Evolutionary conservation across 2,113 vertebrate species (phyloP), one percentile per base, ranked within the genome.

Genomic region (Gallinago jamesoni): DNA sequence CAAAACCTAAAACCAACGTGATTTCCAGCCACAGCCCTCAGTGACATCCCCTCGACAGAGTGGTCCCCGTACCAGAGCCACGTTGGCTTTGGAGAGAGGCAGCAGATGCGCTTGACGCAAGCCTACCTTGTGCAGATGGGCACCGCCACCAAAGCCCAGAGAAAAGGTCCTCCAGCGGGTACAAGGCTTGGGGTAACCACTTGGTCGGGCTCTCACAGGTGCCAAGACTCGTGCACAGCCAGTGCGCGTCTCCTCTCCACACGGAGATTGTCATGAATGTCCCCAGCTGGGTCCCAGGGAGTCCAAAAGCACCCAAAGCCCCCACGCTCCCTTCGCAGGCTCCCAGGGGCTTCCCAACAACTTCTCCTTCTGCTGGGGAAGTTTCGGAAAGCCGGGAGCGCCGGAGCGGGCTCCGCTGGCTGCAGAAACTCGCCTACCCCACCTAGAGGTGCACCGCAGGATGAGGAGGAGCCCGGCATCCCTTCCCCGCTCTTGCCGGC

Each of bases 391-490:
- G 92, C 85, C n/a, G 41, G 39, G 76, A 68, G 81, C 45, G 47
- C 28, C 16, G 17, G 59, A 35, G 30, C 48, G 85, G 73, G 83
- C 84, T 94, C 80, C 50, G 18, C 77, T 76, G 35, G 81, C 66
- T 63, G 84, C 19, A 23, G 47, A 95, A 95, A 97, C 97, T 98
- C 97, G 60, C 96, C 95, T 87, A 66, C 97, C 88, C 98, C 98
- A 97, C 75, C 98, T 98, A 98, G 97, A 97, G 98, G 98, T 88
- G 75, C 82, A 31, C 72, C 18, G 85, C n/a, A 33, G 96, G 50
- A 94, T 62, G 69, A 92, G 78, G 87, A 78, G 66, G 80, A 41
- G 68, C 68, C 12, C 48, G 14, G 6, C 43, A 24, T 7, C 83
- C 52, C 18, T 41, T 10, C 3, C 35, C 56, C 2, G 21, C 74